Conservation (phyloP, 92 coral and sea anemone species). For the Porites cylindrica region DNA sequence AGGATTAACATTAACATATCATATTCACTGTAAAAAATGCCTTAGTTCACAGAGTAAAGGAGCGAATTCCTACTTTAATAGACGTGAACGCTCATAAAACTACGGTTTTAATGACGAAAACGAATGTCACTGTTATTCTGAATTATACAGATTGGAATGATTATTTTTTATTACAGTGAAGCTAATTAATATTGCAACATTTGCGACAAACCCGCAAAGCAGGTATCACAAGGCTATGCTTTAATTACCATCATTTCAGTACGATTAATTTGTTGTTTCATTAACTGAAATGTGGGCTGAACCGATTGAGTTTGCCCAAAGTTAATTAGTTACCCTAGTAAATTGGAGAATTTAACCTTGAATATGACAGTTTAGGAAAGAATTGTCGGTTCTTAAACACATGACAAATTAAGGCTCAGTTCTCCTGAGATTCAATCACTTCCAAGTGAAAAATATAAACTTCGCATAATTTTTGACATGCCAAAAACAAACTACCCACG, state of each 20-base stretch:
- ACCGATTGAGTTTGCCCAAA: not conserved
- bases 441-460: too few species aligned
- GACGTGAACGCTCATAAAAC: not conserved
- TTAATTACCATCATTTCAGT: not conserved
- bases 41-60: not conserved
- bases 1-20: not conserved
- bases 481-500: too few species aligned
- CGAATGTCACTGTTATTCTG: too few species aligned
- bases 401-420: too few species aligned
- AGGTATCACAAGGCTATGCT: not conserved
- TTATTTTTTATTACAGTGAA: not conserved
- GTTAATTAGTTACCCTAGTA: not conserved
- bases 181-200: not conserved
- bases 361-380: too few species aligned
- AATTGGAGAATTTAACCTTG: too few species aligned
- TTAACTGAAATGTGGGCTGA: not conserved
- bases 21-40: not conserved
- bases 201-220: not conserved
- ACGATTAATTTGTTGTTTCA: not conserved
- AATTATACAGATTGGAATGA: not conserved
- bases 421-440: too few species aligned
- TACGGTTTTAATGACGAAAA: too few species aligned
- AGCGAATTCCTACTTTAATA: not conserved
- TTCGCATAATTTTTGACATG: too few species aligned
- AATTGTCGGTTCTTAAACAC: too few species aligned